These are phyloP conservation scores for Lapara coniferarum DNA, from an alignment of 2,888 invertebrate species.

Conservation along the genomic window DNA sequence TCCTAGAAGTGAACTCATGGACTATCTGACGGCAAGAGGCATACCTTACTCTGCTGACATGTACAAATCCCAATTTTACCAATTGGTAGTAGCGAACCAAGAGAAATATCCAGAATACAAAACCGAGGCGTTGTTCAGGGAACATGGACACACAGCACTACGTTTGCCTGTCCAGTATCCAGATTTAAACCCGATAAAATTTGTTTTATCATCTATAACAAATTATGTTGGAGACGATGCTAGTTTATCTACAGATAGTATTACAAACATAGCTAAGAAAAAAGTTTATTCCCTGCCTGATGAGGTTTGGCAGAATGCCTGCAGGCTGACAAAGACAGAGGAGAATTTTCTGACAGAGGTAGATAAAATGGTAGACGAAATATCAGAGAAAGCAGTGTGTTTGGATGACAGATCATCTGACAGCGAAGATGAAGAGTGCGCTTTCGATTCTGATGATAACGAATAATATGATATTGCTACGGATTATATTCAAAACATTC, in stretches of 20 bases:
- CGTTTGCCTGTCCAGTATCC: constrained; percentile 44
- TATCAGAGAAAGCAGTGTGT: constrained; percentile 44
- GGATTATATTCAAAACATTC: background rate
- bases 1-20: constrained; percentile 48
- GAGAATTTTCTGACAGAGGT: constrained; percentile 46
- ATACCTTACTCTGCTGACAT: constrained; percentile 46
- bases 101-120: constrained; percentile 47
- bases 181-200: constrained; percentile 45
- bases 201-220: constrained; percentile 37
- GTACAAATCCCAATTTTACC: constrained; percentile 48
- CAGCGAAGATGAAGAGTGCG: constrained; percentile 44
- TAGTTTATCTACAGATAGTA: constrained; percentile 41
- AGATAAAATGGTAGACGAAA: constrained; percentile 48
- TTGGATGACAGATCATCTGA: constrained; percentile 42
- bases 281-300: constrained; percentile 39
- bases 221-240: constrained; percentile 44
- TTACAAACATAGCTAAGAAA: constrained; percentile 47
- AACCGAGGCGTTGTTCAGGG: constrained; percentile 42
- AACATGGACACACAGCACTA: constrained; percentile 44
- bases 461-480: background rate
- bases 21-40: constrained; percentile 44
- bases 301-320: constrained; percentile 44
- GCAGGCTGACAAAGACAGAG: constrained; percentile 42
- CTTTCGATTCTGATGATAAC: background rate
- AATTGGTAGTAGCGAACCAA: constrained; percentile 44